Evolutionary conservation across 2,888 invertebrate genomes (phyloP), one percentile per base, ranked within the genome.

Genomic region (Lacanobia oleracea): DNA sequence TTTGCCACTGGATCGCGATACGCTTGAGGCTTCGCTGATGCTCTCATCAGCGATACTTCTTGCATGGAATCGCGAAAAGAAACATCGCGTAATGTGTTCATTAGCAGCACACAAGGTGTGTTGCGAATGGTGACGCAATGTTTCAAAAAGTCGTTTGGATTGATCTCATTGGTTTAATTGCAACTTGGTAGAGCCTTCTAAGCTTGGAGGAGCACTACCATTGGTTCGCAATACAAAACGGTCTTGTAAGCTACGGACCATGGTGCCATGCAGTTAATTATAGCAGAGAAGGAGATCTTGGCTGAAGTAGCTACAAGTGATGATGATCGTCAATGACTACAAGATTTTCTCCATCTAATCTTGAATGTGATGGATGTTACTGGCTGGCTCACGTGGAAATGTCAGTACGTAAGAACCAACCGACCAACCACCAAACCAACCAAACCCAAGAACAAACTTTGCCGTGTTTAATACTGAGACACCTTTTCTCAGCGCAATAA

Each of bases 211-310:
- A 23, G 23, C 33, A n/a, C n/a, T 14, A n/a, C 56, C 59, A 2
- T 21, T 48, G 5, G 23, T 23, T 70, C 14, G 54, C 1, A 12
- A 18, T 43, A 5, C 9, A 21, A 12, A 33, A 69, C 45, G 1
- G 4, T n/a, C 72, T 78, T 51, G 72, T 27, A 40, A 21, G 2
- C 78, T 73, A 18, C 73, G 18, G 50, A 37, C 23, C 23, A 71
- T 12, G 10, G 2, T 21, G 72, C 59, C 78, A 40, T 78, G 78
- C 59, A 71, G 4, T 74, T 78, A 2, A 73, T 40, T 74, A 78
- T 78, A 74, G 73, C 73, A 74, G 73, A 74, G 45, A 14, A 27
- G 73, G 73, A 71, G 37, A 27, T 45, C 72, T 71, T 72, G 73
- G 72, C 45, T 21, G 27, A 23, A 27, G 78, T 71, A 59, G 45